These are phyloP conservation scores for Ptychadena robeensis DNA, from an alignment of 2,797 vertebrate genomes.

Conservation along the genomic window DNA sequence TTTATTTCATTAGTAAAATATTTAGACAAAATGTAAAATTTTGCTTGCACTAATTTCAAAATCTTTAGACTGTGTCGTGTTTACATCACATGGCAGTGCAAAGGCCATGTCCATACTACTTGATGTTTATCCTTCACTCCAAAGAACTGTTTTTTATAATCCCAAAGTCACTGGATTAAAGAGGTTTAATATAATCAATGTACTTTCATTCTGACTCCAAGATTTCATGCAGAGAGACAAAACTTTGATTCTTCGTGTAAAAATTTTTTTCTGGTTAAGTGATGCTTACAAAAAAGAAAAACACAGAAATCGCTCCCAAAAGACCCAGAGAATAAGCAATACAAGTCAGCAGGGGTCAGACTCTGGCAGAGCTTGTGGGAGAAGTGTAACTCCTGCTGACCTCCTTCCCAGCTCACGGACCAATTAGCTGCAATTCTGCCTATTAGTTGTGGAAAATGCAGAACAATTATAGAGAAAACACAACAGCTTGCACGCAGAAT, in stretches of 20 bases:
- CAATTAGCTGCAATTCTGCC: slow-evolving; percentile 62
- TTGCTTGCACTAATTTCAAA: neutral
- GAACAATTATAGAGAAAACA: slow-evolving; percentile 60
- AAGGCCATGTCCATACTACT: neutral
- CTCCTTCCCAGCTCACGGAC: slow-evolving; percentile 53
- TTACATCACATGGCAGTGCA: neutral
- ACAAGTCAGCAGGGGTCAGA: slow-evolving; percentile 61
- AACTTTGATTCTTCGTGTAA: slow-evolving; percentile 49
- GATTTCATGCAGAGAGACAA: slow-evolving; percentile 47
- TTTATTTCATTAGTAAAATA: too few relatives aligned
- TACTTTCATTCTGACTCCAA: slow-evolving; percentile 42
- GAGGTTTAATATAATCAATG: slow-evolving; percentile 52
- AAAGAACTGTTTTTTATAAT: slow-evolving; percentile 12
- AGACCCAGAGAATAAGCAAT: slow-evolving; percentile 52
- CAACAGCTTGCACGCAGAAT: slow-evolving; percentile 57
- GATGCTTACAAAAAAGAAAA: slow-evolving; percentile 52
- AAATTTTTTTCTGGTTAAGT: slow-evolving; percentile 53
- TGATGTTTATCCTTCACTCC: slow-evolving; percentile 7
- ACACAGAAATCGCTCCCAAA: slow-evolving; percentile 54
- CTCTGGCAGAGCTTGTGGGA: slow-evolving; percentile 56
- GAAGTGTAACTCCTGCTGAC: slow-evolving; percentile 58
- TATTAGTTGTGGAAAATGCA: slow-evolving; percentile 61
- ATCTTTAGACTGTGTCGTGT: neutral
- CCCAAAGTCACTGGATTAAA: slow-evolving; percentile 40
- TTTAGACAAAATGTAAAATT: too few relatives aligned